Evolutionary conservation across 2,888 invertebrate species (phyloP).

Genomic region (Diploptera punctata): DNA sequence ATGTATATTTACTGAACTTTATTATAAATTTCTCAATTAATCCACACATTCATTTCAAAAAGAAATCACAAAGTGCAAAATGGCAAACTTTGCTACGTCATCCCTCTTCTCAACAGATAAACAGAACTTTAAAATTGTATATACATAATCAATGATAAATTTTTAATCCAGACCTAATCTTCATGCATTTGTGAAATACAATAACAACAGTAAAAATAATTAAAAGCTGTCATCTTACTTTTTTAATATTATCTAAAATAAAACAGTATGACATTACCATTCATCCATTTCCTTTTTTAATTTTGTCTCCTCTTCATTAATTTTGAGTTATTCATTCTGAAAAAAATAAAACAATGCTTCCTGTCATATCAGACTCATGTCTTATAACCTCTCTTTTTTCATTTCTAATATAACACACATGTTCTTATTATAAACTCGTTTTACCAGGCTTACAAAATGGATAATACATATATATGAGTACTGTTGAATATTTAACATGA

Average conservation of each 20-base stretch:
- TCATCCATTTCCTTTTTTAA: no score
- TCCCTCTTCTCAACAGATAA: neutral
- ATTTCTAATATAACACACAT: no score
- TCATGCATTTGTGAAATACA: neutral
- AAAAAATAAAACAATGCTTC: no score
- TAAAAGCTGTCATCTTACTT: neutral
- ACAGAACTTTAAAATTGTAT: neutral
- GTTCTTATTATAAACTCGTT: no score
- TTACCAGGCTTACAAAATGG: no score
- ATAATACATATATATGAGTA: no score
- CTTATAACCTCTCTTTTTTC: no score
- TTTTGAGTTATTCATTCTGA: no score
- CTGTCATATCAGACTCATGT: no score
- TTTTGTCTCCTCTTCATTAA: no score
- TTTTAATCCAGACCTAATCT: neutral
- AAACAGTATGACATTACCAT: neutral
- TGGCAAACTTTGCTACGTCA: neutral
- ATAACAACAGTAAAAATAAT: neutral
- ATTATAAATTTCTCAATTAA: conserved; percentile 19
- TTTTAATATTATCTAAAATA: neutral
- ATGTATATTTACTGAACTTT: no score
- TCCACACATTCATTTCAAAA: conserved; percentile 2
- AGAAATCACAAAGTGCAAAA: conserved; percentile 18
- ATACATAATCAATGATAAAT: neutral
- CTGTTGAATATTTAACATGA: no score